A percentile compares a stretch with the other conserved stretches of the same genome.
phyloP scores from a whole-genome alignment of 2,797 vertebrate species.

The Sebastes steindachneri region DNA sequence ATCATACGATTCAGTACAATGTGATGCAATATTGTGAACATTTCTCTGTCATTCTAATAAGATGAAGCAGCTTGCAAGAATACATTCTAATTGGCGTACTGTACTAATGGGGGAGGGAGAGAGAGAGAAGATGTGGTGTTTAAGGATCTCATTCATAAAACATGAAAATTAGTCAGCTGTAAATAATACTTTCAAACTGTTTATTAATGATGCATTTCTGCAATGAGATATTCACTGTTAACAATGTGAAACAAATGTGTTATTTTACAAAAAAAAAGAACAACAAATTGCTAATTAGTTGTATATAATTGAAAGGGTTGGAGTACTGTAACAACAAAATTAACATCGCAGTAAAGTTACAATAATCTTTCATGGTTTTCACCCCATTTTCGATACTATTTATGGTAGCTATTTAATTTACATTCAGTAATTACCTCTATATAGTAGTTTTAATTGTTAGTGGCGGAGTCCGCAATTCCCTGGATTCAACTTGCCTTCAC shows the following conservation, averaged over 20 bases:
- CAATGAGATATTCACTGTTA: background rate
- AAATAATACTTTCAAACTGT: background rate
- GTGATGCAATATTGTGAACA: slow-evolving; percentile 8
- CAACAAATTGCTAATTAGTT: background rate
- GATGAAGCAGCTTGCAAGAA: background rate
- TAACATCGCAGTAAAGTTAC: background rate
- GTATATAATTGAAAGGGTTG: background rate
- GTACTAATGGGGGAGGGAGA: background rate
- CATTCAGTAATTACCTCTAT: background rate
- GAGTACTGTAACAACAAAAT: background rate
- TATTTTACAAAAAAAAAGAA: background rate
- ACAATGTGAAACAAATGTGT: background rate
- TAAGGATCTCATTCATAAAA: slow-evolving; percentile 32
- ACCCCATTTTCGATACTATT: background rate
- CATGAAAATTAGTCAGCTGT: slow-evolving; percentile 14
- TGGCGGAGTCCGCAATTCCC: background rate
- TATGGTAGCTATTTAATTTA: background rate
- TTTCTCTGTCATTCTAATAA: slow-evolving; percentile 2
- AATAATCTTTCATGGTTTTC: background rate
- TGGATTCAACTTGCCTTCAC: background rate
- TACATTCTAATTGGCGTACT: slow-evolving; percentile 10
- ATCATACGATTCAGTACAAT: slow-evolving; percentile 18
- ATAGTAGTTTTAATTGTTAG: background rate
- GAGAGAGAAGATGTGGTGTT: background rate
- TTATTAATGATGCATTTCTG: slow-evolving; percentile 5